These are phyloP conservation scores for Solenopsis invicta DNA, from an alignment of 1,140 invertebrate species.

Conservation along the genomic window DNA sequence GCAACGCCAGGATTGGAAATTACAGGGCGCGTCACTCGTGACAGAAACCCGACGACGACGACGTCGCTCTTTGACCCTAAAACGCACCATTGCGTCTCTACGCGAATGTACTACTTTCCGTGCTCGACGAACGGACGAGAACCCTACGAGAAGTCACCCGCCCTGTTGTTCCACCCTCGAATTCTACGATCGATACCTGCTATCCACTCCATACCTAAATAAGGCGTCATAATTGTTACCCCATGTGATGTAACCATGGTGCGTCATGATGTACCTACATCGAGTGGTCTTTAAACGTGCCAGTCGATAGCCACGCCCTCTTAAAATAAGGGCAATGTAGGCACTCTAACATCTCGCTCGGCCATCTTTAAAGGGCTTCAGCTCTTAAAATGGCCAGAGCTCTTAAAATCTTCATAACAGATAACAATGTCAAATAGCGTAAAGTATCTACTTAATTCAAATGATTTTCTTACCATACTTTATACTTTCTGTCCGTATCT, in stretches of 20 bases:
- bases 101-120: constrained; percentile 51
- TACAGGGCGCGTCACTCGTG: constrained; percentile 69
- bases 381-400: constrained; percentile 5
- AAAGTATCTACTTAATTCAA: not conserved
- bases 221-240: constrained; percentile 24
- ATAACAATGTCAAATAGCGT: not conserved
- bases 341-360: constrained; percentile 18
- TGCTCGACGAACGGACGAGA: constrained; percentile 13
- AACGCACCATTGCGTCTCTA: constrained; percentile 20
- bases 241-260: constrained; percentile 7
- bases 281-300: constrained; percentile 37
- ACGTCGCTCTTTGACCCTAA: constrained; percentile 26
- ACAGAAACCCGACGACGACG: not conserved
- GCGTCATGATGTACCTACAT: constrained; percentile 4
- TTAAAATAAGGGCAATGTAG: constrained; percentile 12
- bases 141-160: constrained; percentile 19
- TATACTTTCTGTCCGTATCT: not conserved
- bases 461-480: not conserved
- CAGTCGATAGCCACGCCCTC: constrained; percentile 38
- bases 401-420: not conserved
- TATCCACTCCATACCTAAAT: constrained; percentile 37
- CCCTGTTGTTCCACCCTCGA: constrained; percentile 28
- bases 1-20: constrained; percentile 78
- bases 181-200: constrained; percentile 48
- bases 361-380: constrained; percentile 41